Conservation (phyloP, 2,888 invertebrate species). For the Mongoloraphidia duomilia region DNA sequence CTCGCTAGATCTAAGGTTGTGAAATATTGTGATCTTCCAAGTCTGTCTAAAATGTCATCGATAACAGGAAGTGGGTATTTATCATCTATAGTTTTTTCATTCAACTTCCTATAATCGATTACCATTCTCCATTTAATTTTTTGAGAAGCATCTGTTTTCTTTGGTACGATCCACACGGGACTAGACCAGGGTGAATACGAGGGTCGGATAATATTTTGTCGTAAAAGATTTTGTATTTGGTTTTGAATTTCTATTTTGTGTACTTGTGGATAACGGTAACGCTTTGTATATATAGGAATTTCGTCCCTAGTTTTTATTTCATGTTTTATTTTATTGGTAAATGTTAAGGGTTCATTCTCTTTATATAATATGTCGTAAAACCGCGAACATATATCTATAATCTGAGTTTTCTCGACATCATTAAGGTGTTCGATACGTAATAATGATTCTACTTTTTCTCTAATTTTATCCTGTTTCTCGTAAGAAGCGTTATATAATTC, state of each 20-base stretch:
- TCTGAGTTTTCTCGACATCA: too few species aligned
- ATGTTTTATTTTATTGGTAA: constrained; percentile 12
- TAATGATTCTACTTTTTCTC: too few species aligned
- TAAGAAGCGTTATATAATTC: too few species aligned
- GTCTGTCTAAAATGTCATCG: constrained; percentile 13
- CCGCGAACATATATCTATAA: too few species aligned
- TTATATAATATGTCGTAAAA: neutral
- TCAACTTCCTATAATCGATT: constrained; percentile 23
- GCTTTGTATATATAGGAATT: constrained; percentile 11
- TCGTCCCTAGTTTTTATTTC: constrained; percentile 10
- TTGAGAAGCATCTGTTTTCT: constrained; percentile 19
- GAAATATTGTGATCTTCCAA: constrained; percentile 16
- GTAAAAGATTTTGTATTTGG: constrained; percentile 19
- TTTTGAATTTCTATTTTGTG: constrained; percentile 18
- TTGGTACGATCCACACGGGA: constrained; percentile 20
- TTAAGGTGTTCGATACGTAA: too few species aligned
- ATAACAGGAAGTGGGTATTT: constrained; percentile 17
- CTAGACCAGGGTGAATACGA: constrained; percentile 14
- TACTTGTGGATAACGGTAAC: constrained; percentile 15
- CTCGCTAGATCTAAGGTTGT: constrained; percentile 16
- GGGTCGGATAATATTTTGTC: constrained; percentile 18
- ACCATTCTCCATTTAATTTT: constrained; percentile 21
- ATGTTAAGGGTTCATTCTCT: constrained; percentile 9
- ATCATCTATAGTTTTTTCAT: constrained; percentile 21
- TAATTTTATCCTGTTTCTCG: too few species aligned